A percentile compares a stretch with the other conserved stretches of the same genome.
These are phyloP conservation scores for Nomada fabriciana DNA, from an alignment of 2,888 invertebrate species.

Conservation along the genomic window DNA sequence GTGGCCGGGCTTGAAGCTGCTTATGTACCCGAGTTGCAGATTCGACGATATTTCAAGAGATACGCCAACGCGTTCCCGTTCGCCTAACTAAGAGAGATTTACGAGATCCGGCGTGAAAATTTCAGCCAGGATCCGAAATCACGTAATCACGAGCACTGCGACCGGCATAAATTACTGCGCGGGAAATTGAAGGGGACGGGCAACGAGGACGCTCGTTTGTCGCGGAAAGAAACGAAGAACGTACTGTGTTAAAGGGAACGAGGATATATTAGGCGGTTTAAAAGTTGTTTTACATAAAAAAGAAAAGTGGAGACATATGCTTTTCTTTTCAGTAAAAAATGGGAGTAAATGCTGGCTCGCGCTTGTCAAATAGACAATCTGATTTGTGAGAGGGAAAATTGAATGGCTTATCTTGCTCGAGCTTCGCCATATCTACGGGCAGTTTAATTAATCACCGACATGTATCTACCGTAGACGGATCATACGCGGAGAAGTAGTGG, in stretches of 20 bases:
- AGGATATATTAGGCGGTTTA: too few relatives aligned
- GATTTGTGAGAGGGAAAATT: constrained; percentile 30
- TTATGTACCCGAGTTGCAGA: constrained; percentile 29
- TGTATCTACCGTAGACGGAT: constrained; percentile 27
- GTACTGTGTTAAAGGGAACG: too few relatives aligned
- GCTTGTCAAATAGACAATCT: constrained; percentile 26
- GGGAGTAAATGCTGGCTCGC: not conserved
- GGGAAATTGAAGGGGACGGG: constrained; percentile 32
- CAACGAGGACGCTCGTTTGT: not conserved
- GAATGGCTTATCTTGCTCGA: constrained; percentile 31
- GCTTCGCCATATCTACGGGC: constrained; percentile 21
- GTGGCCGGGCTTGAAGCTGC: constrained; percentile 1
- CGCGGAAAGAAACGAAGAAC: too few relatives aligned
- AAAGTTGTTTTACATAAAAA: too few relatives aligned
- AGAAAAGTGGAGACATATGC: not conserved
- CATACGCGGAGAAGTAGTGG: constrained; percentile 41
- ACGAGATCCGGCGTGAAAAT: constrained; percentile 26
- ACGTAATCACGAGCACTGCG: constrained; percentile 41
- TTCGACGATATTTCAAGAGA: constrained; percentile 43
- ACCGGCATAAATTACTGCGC: constrained; percentile 43
- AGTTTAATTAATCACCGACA: constrained; percentile 48
- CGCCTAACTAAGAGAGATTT: constrained; percentile 15
- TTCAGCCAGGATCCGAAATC: constrained; percentile 38
- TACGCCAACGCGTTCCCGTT: constrained; percentile 20
- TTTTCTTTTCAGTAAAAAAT: not conserved